Percentiles rank a stretch among this genome's conserved stretches.
Evolutionary conservation across 2,888 invertebrate species (phyloP).

Genomic region (Steinernema carpocapsae): DNA sequence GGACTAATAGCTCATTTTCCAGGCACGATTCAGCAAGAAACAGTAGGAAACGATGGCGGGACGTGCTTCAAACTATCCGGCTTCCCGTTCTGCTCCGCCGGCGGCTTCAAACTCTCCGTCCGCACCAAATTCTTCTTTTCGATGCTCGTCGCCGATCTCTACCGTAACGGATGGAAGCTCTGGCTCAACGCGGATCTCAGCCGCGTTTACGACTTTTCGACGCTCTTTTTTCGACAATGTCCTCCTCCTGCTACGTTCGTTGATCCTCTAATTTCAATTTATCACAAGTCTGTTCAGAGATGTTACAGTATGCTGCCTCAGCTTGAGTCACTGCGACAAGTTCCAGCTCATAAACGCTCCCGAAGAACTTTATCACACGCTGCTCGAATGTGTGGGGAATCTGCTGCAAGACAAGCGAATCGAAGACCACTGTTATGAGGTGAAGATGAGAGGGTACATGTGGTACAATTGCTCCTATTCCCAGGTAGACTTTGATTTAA

Average conservation of each 20-base stretch:
- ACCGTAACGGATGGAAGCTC: constrained; percentile 4
- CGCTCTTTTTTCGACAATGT: neutral
- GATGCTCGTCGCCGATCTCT: constrained; percentile 23
- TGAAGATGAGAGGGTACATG: constrained; percentile 33
- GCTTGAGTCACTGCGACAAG: constrained; percentile 38
- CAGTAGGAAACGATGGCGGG: neutral
- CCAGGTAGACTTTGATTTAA: neutral
- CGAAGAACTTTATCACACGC: neutral
- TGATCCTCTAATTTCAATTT: neutral
- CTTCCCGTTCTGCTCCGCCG: neutral
- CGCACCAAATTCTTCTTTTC: constrained; percentile 4
- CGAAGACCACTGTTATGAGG: neutral
- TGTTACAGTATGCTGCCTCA: constrained; percentile 36
- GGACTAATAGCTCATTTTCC: neutral
- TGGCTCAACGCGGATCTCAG: constrained; percentile 25
- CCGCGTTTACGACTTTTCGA: constrained; percentile 17
- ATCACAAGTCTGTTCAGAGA: neutral
- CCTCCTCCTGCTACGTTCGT: neutral
- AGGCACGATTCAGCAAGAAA: neutral
- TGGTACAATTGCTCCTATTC: constrained; percentile 19
- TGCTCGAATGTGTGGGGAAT: neutral
- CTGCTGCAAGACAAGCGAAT: neutral
- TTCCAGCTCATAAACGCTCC: constrained; percentile 39
- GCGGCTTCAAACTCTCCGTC: constrained; percentile 16
- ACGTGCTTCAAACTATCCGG: constrained; percentile 12